Percentiles rank a stretch among this genome's conserved stretches.
Conservation (phyloP, 1,140 invertebrate genomes). For the Brachionus sp. region DNA sequence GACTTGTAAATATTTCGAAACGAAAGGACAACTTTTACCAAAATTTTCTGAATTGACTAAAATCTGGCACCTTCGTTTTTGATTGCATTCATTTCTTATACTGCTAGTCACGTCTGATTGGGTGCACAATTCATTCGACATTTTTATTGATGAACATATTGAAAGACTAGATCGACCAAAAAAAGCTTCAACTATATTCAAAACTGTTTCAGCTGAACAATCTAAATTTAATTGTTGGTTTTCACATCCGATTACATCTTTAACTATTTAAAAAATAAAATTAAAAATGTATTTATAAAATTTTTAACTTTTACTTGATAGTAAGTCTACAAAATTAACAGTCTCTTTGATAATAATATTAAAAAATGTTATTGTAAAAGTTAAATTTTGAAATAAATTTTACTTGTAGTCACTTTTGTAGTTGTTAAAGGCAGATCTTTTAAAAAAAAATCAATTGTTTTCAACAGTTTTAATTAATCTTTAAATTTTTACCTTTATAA, state of each 20-base stretch:
- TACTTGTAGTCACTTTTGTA: not conserved
- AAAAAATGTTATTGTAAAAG: not conserved
- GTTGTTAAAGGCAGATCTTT: not conserved
- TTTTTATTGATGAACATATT: not conserved
- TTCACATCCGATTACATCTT: not conserved
- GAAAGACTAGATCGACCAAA: not conserved
- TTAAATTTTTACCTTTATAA: not conserved
- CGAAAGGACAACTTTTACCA: not conserved
- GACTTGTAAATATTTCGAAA: not conserved
- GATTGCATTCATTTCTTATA: not conserved
- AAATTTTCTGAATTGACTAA: not conserved
- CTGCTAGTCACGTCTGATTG: not conserved
- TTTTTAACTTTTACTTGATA: not conserved
- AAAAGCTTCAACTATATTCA: not conserved
- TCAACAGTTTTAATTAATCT: not conserved
- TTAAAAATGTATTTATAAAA: not conserved
- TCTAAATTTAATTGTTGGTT: not conserved
- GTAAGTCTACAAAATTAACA: not conserved
- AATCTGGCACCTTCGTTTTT: conserved; percentile 6
- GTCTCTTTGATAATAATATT: not conserved
- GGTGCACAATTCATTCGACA: not conserved
- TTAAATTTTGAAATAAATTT: not conserved
- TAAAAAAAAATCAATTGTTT: not conserved
- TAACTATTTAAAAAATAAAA: not conserved
- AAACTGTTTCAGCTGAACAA: not conserved